A percentile compares a stretch with the other conserved stretches of the same genome.
phyloP scores from a whole-genome alignment of 2,113 vertebrate genomes.

The Melanotaenia duboulayi region DNA sequence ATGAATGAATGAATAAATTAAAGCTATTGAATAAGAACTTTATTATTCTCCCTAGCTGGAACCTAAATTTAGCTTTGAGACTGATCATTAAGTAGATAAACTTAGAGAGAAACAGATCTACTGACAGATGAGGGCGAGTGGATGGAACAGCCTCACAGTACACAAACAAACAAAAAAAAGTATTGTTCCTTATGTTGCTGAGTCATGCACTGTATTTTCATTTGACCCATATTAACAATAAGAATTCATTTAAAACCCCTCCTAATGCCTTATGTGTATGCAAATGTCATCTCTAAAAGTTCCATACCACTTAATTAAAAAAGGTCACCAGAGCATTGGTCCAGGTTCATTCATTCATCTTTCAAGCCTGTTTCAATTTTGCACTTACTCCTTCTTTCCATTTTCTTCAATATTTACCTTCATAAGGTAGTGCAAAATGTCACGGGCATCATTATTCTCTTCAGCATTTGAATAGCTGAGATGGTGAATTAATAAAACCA shows the following conservation, averaged over 20 bases:
- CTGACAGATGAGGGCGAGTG: no score
- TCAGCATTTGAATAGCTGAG: conserved; percentile 21
- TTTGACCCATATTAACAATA: conserved; percentile 50
- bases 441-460: conserved; percentile 56
- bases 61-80: no score
- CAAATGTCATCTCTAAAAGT: conserved; percentile 67
- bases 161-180: background rate
- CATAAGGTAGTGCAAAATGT: conserved; percentile 60
- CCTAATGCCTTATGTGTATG: conserved; percentile 38
- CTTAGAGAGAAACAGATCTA: no score
- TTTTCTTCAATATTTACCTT: conserved; percentile 59
- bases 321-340: conserved; percentile 70
- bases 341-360: conserved; percentile 54
- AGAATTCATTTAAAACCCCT: conserved; percentile 45
- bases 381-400: conserved; percentile 31
- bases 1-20: no score
- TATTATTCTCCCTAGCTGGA: no score
- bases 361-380: conserved; percentile 54
- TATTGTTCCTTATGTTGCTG: background rate
- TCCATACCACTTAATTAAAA: conserved; percentile 71
- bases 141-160: no score
- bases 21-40: no score
- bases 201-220: background rate
- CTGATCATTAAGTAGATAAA: no score
- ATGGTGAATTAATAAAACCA: conserved; percentile 36